Evolutionary conservation across 2,113 vertebrate species (phyloP), one percentile per base, ranked within the genome.

Genomic region (Odontophorus gujanensis): DNA sequence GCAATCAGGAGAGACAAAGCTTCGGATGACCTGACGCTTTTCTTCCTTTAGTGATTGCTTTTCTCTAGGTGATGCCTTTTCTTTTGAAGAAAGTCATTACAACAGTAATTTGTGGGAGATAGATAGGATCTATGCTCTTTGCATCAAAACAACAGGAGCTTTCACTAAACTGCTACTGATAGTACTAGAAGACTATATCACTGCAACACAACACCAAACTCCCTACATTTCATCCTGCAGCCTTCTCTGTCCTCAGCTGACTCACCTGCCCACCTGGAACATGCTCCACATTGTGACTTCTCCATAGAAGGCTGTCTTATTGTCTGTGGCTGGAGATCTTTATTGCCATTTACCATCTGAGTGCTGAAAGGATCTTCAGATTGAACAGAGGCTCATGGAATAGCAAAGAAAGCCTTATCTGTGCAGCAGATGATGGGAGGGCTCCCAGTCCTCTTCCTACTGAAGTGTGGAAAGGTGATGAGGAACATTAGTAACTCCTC

Each of bases 1-100:
- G 87, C 87, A 92, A 95, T 93, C 94, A 92, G 32, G 76, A 88
- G 48, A 92, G 73, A 87, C 32, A 75, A 90, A 72, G 13, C 73
- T 92, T 93, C 82, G 80, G 84, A 83, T 92, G 82, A 83, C 72
- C 92, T 75, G 45, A 73, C 73, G 65, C 40, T 89, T 94, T 85
- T 57, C 63, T 75, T 91, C 79, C 48, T 61, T 76, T 34, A 53
- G 66, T 95, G 81, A 78, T 90, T 90, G 69, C 80, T 17, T 87
- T 90, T 82, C 48, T 91, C 47, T 50, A 82, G 71, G 85, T 94
- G 53, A 91, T 89, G 73, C 22, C 48, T 90, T 94, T 82, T 36
- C 47, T 93, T 82, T 80, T 75, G 66, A 62, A 75, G 81, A 74
- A 87, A 85, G 42, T 71, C 47, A 91, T 92, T 77, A 79, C 63